Conservation (phyloP, 2,797 vertebrate genomes). For the Pangasius krempfi region DNA sequence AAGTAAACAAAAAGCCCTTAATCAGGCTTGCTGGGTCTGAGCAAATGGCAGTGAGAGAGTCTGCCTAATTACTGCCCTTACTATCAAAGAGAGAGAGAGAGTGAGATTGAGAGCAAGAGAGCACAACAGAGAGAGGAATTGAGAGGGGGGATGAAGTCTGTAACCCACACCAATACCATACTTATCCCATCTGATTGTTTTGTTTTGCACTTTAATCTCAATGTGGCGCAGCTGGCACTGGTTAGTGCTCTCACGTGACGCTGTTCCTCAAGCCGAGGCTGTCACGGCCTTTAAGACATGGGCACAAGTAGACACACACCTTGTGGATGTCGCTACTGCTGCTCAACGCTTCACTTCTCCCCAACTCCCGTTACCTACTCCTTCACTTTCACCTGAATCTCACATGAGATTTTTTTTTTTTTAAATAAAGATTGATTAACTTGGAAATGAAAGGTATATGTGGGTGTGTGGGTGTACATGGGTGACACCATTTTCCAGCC, state of each 20-base stretch:
- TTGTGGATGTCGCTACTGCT: slow-evolving; percentile 13
- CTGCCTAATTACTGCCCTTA: slow-evolving; percentile 65
- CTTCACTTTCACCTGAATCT: slow-evolving; percentile 3
- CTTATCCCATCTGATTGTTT: slow-evolving; percentile 81
- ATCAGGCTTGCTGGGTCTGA: slow-evolving; percentile 69
- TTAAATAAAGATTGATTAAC: slow-evolving; percentile 6
- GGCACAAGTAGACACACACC: slow-evolving; percentile 29
- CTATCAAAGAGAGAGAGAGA: slow-evolving; percentile 67
- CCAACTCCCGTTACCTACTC: slow-evolving; percentile 1
- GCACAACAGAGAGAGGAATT: slow-evolving; percentile 50
- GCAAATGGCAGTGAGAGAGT: slow-evolving; percentile 58
- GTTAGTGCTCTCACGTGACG: slow-evolving; percentile 73
- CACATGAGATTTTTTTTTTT: neutral
- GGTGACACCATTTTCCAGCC: slow-evolving; percentile 34
- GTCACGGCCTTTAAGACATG: slow-evolving; percentile 25
- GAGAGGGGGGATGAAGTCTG: slow-evolving; percentile 72
- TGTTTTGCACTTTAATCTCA: slow-evolving; percentile 81
- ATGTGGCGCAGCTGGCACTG: slow-evolving; percentile 80
- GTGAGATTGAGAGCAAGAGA: slow-evolving; percentile 58
- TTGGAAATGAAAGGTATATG: slow-evolving; percentile 32
- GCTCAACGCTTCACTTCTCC: slow-evolving; percentile 2
- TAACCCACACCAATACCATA: slow-evolving; percentile 78
- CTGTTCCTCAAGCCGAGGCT: slow-evolving; percentile 28
- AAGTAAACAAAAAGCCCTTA: slow-evolving; percentile 72
- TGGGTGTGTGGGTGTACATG: neutral